Evolutionary conservation across 2,888 invertebrate genomes (phyloP), one percentile per base, ranked within the genome.

Genomic region (Empis livida): DNA sequence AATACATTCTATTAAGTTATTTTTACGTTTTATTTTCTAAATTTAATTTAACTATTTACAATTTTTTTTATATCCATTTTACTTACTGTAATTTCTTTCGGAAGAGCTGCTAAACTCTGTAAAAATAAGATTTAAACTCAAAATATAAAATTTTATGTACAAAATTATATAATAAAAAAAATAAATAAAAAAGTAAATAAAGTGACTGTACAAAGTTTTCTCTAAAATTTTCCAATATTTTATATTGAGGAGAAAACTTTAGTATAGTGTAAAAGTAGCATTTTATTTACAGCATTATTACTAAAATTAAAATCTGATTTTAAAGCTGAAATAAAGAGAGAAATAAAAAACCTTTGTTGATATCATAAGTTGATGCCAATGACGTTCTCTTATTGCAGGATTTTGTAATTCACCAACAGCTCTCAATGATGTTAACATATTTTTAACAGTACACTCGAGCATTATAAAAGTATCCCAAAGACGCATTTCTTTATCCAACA

Each of bases 331-430:
- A 47, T 50, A 44, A 48, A 52, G 46, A 52, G 32, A 42, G 51
- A 46, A 53, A 54, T 52, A 50, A 52, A 47, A 52, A 76, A 89
- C 90, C 86, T 94, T 94, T 15, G 95, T 95, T 43, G 93, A 91
- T 59, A 82, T 83, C 91, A 96, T 95, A 44, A 96, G 75, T 69
- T 95, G 94, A 63, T 91, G 83, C 96, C 96, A 96, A 71, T 96
- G 96, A 17, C 96, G 76, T 68, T 95, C 93, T 50, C 95, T 77
- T 54, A 96, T 94, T 0, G 95, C 94, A 39, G 93, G 87, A 72
- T 96, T 96, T 71, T 96, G 95, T 4, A 96, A 74, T 65, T 96
- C 95, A 38, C 90, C 91, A 3, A 96, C 95, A 6, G 95, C 95
- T 61, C 92, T 79, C 48, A 96, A 71, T 0, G 95, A 95, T 4